These are phyloP conservation scores for Falco rusticolus DNA, from an alignment of 2,797 vertebrate genomes.

Conservation along the genomic window DNA sequence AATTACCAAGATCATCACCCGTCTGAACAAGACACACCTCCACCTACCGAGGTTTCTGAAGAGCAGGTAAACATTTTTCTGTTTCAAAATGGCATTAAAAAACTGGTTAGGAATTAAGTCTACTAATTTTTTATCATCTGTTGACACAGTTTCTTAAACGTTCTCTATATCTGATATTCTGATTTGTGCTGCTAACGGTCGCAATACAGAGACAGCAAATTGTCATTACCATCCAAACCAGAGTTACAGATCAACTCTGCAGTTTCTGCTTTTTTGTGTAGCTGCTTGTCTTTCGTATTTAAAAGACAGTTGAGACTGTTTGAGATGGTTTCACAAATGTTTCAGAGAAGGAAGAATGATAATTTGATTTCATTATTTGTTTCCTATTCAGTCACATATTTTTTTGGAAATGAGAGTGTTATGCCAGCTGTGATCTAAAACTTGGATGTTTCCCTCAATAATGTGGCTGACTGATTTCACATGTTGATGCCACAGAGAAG, in stretches of 20 bases:
- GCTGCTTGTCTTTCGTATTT: neutral
- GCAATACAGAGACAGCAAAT: neutral
- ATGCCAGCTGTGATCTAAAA: neutral
- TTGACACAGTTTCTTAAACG: neutral
- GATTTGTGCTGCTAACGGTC: too few relatives aligned
- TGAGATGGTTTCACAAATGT: neutral
- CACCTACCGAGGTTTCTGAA: slow-evolving; percentile 84
- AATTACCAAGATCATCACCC: slow-evolving; percentile 76
- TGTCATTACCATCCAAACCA: neutral
- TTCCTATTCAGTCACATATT: neutral
- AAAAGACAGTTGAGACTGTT: neutral
- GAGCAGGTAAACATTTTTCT: slow-evolving; percentile 85
- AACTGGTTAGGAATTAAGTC: neutral
- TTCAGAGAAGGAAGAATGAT: neutral
- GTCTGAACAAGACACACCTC: slow-evolving; percentile 73
- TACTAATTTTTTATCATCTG: neutral
- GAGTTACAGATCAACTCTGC: neutral
- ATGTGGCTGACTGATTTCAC: neutral
- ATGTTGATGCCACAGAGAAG: neutral
- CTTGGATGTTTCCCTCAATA: neutral
- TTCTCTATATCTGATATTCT: too few relatives aligned
- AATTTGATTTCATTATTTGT: slow-evolving; percentile 3
- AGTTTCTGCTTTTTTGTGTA: neutral
- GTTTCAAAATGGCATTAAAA: neutral
- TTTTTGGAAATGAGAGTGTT: neutral